Evolutionary conservation across 64 coral and sea anemone genomes (phyloP).

Genomic region (Stichodactyla mertensii): DNA sequence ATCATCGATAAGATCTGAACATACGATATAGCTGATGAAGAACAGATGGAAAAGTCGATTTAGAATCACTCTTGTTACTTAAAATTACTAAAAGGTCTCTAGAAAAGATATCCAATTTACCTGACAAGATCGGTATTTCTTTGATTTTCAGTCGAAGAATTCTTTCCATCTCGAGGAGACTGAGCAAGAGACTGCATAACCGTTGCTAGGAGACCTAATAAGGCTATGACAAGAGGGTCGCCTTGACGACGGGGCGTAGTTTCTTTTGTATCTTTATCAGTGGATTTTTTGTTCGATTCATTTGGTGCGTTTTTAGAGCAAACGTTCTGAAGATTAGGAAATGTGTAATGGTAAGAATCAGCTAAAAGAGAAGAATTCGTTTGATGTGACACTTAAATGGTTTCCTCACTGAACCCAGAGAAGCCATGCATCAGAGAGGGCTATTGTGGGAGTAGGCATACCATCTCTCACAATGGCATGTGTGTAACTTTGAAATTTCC

Average conservation of each 20-base stretch:
- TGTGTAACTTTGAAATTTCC: neutral
- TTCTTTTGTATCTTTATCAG: constrained; percentile 59
- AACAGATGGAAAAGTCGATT: neutral
- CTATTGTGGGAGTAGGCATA: too few species aligned
- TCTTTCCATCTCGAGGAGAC: constrained; percentile 41
- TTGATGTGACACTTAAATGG: neutral
- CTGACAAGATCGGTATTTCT: constrained; percentile 85
- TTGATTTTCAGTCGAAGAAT: constrained; percentile 47
- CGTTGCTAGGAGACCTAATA: constrained; percentile 63
- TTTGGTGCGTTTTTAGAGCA: neutral
- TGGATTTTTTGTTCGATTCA: constrained; percentile 24
- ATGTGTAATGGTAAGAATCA: neutral
- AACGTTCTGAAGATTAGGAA: neutral
- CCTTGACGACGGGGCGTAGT: neutral
- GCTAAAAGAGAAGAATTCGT: neutral
- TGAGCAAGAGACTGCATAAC: constrained; percentile 67
- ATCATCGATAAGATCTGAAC: constrained; percentile 79
- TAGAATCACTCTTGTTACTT: neutral
- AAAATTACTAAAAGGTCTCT: neutral
- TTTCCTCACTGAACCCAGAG: neutral
- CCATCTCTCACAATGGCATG: too few species aligned
- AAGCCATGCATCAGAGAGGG: too few species aligned
- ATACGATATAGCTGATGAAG: constrained; percentile 79
- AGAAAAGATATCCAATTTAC: constrained; percentile 18
- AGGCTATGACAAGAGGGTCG: constrained; percentile 66